Base-by-base conservation (phyloP, 2,113 vertebrate genomes). In the Nothocercus nigrocapillus region DNA sequence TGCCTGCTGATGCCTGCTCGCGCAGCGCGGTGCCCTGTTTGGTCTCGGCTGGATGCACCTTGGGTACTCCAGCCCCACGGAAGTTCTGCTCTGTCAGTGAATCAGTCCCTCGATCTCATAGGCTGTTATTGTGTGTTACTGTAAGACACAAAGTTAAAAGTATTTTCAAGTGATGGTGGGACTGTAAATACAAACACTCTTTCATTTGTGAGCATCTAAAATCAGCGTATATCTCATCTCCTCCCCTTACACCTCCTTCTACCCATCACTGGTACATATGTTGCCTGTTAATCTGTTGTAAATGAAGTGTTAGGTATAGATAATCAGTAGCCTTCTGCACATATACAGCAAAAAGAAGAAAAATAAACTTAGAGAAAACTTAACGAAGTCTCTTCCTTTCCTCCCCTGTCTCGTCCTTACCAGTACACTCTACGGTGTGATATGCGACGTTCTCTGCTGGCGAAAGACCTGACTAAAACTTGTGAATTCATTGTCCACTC, bases 401-500 rank as follows among this genome's bases (percentile, higher is more conserved):
- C 15, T 1, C 12, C 34, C 20, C 16, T 28, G 4, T 56, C 84
- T 24, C 25, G 2, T 64, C 53, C 83, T 40, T 76, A 22, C 12
- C 75, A 99, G 99, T 99, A 99, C 87, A 98, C 98, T 1, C 98
- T 99, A 22, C 98, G 99, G 88, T 99, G 99, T 96, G 99, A 99
- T 95, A 98, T 99, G 98, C 98, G 98, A 86, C 98, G 99, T 47
- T 98, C 99, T 13, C 98, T 99, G 93, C 81, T 99, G 97, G 99
- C 99, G 30, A 99, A 99, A 97, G 99, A 99, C 97, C 94, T 99
- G 83, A 99, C 97, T 61, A 99, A 99, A 98, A 99, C 97, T 72
- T 99, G 99, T 62, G 99, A 99, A 92, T 99, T 99, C 97, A 99
- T 99, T 85, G 97, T 99, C 4, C 99, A 99, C 95, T 98, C 98